These are phyloP conservation scores for Celastrina argiolus DNA, from an alignment of 2,888 invertebrate genomes.

Conservation along the genomic window DNA sequence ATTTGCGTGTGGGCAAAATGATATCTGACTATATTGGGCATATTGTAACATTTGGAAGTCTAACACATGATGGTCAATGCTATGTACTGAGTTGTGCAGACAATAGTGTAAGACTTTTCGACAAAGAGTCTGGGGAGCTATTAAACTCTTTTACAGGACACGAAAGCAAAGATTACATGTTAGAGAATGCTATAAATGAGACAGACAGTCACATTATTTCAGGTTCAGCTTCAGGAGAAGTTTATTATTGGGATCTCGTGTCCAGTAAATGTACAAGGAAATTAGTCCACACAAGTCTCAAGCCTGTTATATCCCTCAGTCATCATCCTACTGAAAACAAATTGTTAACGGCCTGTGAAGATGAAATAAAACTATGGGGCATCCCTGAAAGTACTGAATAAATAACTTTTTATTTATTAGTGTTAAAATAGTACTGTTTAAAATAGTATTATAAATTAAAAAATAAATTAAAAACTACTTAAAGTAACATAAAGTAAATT, in stretches of 20 bases:
- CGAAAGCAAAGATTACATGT: conserved; percentile 86
- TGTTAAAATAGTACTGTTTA: too few species aligned
- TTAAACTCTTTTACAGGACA: conserved; percentile 88
- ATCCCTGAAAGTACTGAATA: conserved; percentile 45
- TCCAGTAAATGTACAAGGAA: conserved; percentile 75
- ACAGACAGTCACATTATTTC: conserved; percentile 92
- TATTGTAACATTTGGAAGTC: conserved; percentile 88
- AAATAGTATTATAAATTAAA: too few species aligned
- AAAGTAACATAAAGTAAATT: too few species aligned
- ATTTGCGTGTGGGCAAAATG: conserved; percentile 91
- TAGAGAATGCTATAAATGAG: conserved; percentile 91
- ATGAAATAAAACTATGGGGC: conserved; percentile 84
- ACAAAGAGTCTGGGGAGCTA: conserved; percentile 81
- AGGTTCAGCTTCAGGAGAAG: conserved; percentile 91
- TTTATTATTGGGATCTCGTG: conserved; percentile 94
- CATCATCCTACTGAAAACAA: conserved; percentile 87
- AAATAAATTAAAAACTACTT: too few species aligned
- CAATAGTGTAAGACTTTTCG: conserved; percentile 88
- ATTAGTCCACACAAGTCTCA: conserved; percentile 71
- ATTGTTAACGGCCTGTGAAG: conserved; percentile 85
- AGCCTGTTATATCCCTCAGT: conserved; percentile 86
- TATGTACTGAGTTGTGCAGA: conserved; percentile 91
- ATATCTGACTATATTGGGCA: conserved; percentile 90
- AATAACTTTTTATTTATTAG: conserved; percentile 25
- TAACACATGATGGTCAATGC: conserved; percentile 96